These are phyloP conservation scores for Hydrophis major DNA, from an alignment of 2,797 vertebrate genomes.

Conservation along the genomic window DNA sequence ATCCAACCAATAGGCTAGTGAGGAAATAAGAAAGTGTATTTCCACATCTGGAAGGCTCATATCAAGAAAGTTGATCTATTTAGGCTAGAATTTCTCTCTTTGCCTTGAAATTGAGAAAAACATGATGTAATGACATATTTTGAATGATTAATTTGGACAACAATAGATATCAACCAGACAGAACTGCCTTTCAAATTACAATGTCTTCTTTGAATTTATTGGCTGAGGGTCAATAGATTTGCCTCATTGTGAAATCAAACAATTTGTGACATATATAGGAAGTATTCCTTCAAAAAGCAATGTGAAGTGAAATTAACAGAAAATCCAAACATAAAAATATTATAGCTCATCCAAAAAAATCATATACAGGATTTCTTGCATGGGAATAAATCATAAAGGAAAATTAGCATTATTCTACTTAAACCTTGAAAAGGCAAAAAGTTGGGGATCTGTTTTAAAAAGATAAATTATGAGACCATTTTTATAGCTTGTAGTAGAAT, in stretches of 20 bases:
- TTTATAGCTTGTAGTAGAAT: constrained; percentile 69
- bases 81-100: not conserved
- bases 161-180: constrained; percentile 33
- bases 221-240: constrained; percentile 45
- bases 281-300: constrained; percentile 43
- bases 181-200: constrained; percentile 36
- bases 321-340: constrained; percentile 32
- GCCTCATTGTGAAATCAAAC: constrained; percentile 27
- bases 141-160: constrained; percentile 40
- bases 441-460: constrained; percentile 42
- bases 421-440: constrained; percentile 18
- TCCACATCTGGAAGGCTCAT: not conserved
- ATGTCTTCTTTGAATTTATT: constrained; percentile 52
- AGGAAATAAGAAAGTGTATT: not conserved
- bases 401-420: constrained; percentile 34
- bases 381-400: constrained; percentile 29
- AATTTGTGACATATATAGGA: constrained; percentile 27
- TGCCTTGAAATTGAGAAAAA: not conserved
- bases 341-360: constrained; percentile 25
- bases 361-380: constrained; percentile 31
- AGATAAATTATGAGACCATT: constrained; percentile 61
- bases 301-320: constrained; percentile 45
- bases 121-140: not conserved
- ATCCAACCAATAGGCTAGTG: not conserved
- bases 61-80: not conserved